Base-by-base conservation (phyloP, 2,888 invertebrate species). In the Caenorhabditis imperialis region DNA sequence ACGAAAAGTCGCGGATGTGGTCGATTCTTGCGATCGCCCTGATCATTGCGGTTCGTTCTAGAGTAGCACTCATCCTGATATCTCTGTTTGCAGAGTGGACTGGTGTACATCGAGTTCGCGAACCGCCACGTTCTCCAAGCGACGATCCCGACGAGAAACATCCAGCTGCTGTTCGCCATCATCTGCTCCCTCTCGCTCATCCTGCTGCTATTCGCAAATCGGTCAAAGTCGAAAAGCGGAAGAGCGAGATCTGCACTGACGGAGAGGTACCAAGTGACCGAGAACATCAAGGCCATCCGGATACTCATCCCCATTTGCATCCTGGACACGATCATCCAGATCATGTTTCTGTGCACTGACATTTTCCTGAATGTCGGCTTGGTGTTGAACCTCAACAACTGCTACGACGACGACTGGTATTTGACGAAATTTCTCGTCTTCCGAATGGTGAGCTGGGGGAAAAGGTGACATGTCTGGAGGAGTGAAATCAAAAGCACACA, bases 1-100 rank as follows among this genome's bases (percentile, higher is more conserved):
- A 77, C 27, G 77, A 77, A 44, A 62, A 45, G 40, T 53, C 67
- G 6, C 45, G 77, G 23, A 48, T 25, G 5, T 77, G 74, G 77
- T 23, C 7, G 10, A 6, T 60, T n/a, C 45, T 71, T 25, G 47
- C 44, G 14, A 18, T 58, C 8, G 44, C 48, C 2, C 35, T 72
- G 25, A n/a, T 57, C 12, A 22, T 18, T 14, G 27, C 44, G 23
- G 71, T 70, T n/a, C n/a, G n/a, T n/a, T n/a, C n/a, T n/a, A n/a
- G n/a, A n/a, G n/a, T n/a, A n/a, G n/a, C n/a, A n/a, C n/a, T n/a
- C n/a, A n/a, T n/a, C n/a, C n/a, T n/a, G n/a, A n/a, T n/a, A n/a
- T n/a, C n/a, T 4, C n/a, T 37, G 7, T 4, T 55, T 61, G 14
- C 44, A 71, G 71, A 55, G 57, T 14, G 27, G 16, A 3, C 25